Evolutionary conservation across 2,113 vertebrate genomes (phyloP).

Genomic region (Rhegmatorhina hoffmannsi): DNA sequence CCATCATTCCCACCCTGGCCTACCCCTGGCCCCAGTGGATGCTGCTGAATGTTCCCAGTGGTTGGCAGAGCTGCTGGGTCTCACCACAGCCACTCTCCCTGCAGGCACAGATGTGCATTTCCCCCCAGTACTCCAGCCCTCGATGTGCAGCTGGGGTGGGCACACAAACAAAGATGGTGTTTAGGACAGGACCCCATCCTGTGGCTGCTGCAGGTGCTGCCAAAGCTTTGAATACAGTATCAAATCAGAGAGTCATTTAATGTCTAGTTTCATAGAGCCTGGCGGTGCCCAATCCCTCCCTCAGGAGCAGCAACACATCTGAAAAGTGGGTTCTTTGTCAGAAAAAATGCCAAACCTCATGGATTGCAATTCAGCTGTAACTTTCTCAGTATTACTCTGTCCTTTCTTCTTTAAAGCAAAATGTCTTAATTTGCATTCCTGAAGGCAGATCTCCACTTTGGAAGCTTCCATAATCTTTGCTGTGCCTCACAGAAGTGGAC

Average conservation of each 20-base stretch:
- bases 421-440: neutral
- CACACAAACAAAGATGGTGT: fast-evolving
- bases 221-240: neutral
- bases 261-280: neutral
- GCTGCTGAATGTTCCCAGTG: neutral
- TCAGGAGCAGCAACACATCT: neutral
- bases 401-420: neutral
- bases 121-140: neutral
- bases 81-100: fast-evolving
- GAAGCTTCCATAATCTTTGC: neutral
- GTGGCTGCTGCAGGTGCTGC: fast-evolving
- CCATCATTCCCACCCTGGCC: neutral
- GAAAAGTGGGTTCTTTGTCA: neutral
- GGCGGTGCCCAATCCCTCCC: neutral
- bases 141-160: fast-evolving
- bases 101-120: fast-evolving
- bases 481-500: fast-evolving
- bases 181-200: neutral
- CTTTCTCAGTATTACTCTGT: neutral
- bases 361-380: neutral
- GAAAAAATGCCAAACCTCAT: neutral
- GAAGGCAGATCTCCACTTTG: neutral
- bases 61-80: neutral
- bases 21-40: neutral
- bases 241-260: neutral